Base-by-base conservation (phyloP, 1,140 invertebrate genomes). In the Bactericera cockerelli region DNA sequence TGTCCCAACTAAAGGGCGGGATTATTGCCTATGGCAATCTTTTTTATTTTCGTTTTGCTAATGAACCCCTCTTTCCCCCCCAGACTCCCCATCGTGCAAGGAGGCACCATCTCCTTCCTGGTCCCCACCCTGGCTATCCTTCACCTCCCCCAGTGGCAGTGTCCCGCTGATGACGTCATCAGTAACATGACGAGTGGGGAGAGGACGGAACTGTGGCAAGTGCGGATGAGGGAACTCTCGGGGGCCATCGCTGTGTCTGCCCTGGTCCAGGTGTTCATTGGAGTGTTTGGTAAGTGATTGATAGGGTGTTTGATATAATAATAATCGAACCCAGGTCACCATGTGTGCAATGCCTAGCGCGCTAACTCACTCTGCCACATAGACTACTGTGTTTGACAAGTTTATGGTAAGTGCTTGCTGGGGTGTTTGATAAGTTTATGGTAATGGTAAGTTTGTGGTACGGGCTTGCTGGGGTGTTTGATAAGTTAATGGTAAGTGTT, bases 81-180 rank as follows among this genome's bases (percentile, higher is more conserved):
- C 63, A 84, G 81, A 63, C 70, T 85, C 53, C 82, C 82, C 3
- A 79, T 84, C 26, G 78, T 85, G 28, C 82, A 85, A 71, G 89
- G 89, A 2, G 84, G 86, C 0, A 90, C 87, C 0, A 89, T 92
- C 65, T 84, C 87, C 0, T 91, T 92, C 72, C 68, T 93, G 14
- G 82, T 88, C 2, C 88, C 89, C 0, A 87, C 86, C 1, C 69
- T 92, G n/a, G 86, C 89, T 0, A 87, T 93, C 65, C 72, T 93
- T 1, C 78, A 77, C 61, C 70, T 90, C 42, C 84, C 86, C 1
- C 74, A 80, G 62, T 89, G 85, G 86, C 77, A 83, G 63, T 93
- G 89, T 68, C 88, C 89, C 0, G 63, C 70, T 0, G 59, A 68
- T 0, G 73, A 74, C 1, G 66, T 71, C 13, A 62, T 86, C 8